Percentiles rank a stretch among this genome's conserved stretches.
Conservation (phyloP, 2,888 invertebrate species). For the Philopedon plagiatum region DNA sequence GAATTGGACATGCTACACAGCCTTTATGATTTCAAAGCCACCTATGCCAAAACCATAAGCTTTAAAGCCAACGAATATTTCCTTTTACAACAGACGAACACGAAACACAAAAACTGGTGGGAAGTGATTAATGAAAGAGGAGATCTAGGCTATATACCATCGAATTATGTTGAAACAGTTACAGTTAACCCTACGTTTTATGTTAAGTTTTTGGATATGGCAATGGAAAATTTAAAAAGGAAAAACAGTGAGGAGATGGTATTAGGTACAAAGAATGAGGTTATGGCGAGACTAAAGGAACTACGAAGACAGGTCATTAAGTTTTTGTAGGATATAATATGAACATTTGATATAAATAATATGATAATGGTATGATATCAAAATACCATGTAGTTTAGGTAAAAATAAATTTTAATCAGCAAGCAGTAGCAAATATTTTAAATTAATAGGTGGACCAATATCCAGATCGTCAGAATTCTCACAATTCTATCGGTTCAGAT, state of each 20-base stretch:
- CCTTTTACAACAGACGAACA: conserved; percentile 83
- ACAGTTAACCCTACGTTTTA: conserved; percentile 83
- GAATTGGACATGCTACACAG: conserved; percentile 87
- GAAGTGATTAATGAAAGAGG: conserved; percentile 88
- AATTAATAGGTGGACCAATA: conserved; percentile 6
- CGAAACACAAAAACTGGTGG: conserved; percentile 90
- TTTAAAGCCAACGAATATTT: conserved; percentile 87
- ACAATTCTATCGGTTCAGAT: conserved; percentile 60
- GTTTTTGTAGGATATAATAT: no score
- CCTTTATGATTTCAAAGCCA: conserved; percentile 87
- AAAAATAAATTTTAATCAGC: conserved; percentile 65
- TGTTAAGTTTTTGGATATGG: conserved; percentile 80
- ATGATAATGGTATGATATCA: no score
- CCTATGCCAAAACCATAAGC: conserved; percentile 85
- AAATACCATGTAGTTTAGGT: no score
- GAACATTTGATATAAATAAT: no score
- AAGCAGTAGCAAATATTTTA: no score
- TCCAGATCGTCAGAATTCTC: conserved; percentile 39
- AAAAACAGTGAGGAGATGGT: conserved; percentile 55
- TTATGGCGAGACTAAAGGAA: conserved; percentile 75
- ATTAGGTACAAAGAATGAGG: conserved; percentile 74
- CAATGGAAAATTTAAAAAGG: conserved; percentile 70
- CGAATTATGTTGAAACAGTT: conserved; percentile 86
- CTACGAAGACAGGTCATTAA: conserved; percentile 75
- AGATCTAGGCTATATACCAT: conserved; percentile 88